Evolutionary conservation across 2,888 invertebrate species (phyloP).

Genomic region (Athrips mouffetella): DNA sequence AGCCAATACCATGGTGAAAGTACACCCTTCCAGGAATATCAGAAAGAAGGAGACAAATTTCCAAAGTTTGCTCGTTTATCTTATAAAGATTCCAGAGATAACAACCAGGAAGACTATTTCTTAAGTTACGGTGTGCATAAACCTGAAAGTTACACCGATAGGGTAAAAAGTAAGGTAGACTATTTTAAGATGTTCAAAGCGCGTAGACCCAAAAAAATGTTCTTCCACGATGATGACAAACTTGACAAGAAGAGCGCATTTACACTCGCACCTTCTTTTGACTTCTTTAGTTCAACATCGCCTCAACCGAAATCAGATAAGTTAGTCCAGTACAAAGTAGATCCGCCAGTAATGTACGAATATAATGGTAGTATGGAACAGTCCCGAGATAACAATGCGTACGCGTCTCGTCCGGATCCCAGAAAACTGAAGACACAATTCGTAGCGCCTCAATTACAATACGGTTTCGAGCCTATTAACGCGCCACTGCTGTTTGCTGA

Average conservation of each 20-base stretch:
- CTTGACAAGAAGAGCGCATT: constrained; percentile 44
- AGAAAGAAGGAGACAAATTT: constrained; percentile 52
- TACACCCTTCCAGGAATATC: constrained; percentile 58
- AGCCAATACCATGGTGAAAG: constrained; percentile 47
- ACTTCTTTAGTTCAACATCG: constrained; percentile 27
- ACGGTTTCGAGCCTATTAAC: constrained; percentile 67
- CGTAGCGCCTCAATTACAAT: constrained; percentile 70
- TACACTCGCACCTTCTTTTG: constrained; percentile 38
- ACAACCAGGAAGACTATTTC: constrained; percentile 59
- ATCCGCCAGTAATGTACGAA: constrained; percentile 46
- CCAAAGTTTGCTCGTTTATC: constrained; percentile 52
- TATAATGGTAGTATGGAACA: constrained; percentile 52
- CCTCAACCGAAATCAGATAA: constrained; percentile 43
- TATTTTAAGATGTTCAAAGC: constrained; percentile 61
- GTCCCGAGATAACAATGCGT: constrained; percentile 52
- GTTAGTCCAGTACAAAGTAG: constrained; percentile 48
- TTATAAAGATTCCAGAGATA: constrained; percentile 59
- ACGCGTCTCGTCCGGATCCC: constrained; percentile 45
- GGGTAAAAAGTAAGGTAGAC: constrained; percentile 51
- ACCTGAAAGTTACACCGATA: constrained; percentile 54
- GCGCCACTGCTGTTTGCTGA: constrained; percentile 54
- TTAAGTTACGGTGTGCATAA: constrained; percentile 56
- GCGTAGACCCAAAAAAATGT: constrained; percentile 50
- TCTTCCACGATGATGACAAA: constrained; percentile 33
- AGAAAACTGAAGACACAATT: constrained; percentile 56